Evolutionary conservation across 2,797 vertebrate species (phyloP), one percentile per base, ranked within the genome.

Genomic region (Sphenodon punctatus): DNA sequence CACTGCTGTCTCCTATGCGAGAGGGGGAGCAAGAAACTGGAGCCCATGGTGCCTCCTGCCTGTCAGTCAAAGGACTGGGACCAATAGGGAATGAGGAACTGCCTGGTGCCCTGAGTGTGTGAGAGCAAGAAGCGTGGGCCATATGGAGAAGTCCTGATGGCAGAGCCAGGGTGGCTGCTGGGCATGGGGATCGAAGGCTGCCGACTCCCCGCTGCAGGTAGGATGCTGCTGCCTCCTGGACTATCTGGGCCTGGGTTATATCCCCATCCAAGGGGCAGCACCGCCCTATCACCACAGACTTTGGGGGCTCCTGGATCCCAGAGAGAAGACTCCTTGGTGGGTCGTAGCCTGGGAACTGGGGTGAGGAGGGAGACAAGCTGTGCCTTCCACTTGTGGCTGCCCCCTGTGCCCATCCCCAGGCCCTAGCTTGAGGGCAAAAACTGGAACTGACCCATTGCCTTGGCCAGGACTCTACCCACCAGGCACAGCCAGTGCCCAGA

Each of bases 1-100:
- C 38, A 58, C 19, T 41, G 20, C 20, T 25, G 42, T 58, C 78
- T 55, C 20, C 60, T n/a, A n/a, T n/a, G n/a, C n/a, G n/a, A 65
- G 17, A 6, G 20, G 48, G 42, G 23, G 20, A 36, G 34, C 43
- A 56, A 64, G 80, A 67, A 34, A 48, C 48, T 46, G 16, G 43
- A 17, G 41, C 39, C 34, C 67, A 77, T 59, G 85, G 74, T 80
- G 82, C 73, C 69, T 16, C 2, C 58, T 20, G 85, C 68, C 89
- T 93, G 92, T 90, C 94, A 92, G 22, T 95, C 94, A 93, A 82
- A 8, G 59, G 32, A 5, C 75, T 66, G 73, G 86, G 84, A 80
- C 92, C 89, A 85, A 80, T 84, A 89, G 81, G 76, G 88, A 94
- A 96, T 93, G 94, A 96, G 95, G 95, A 96, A 96, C 92, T 89